These are phyloP conservation scores for Neoascia interrupta DNA, from an alignment of 2,888 invertebrate genomes.

Conservation along the genomic window DNA sequence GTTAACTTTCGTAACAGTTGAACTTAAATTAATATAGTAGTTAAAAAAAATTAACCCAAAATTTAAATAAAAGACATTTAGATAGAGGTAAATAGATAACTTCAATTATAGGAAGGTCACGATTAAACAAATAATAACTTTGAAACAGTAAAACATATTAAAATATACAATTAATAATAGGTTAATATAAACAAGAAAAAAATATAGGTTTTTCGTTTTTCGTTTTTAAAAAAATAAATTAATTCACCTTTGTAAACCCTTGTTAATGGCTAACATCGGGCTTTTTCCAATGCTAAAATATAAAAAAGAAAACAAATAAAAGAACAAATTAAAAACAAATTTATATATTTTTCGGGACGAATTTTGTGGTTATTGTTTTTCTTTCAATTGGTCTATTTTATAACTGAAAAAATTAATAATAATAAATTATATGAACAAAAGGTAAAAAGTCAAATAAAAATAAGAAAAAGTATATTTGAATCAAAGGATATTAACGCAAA, in stretches of 20 bases:
- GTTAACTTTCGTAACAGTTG: conserved; percentile 35
- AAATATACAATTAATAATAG: conserved; percentile 45
- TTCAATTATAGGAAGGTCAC: conserved; percentile 21
- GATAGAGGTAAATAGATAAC: conserved; percentile 35
- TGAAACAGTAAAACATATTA: neutral
- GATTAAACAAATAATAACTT: conserved; percentile 6
- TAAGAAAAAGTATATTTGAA: neutral
- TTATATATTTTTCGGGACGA: conserved; percentile 60
- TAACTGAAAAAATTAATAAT: neutral
- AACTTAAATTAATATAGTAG: conserved; percentile 25
- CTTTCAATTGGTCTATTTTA: neutral
- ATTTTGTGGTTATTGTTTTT: conserved; percentile 32
- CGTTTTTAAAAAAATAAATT: conserved; percentile 77
- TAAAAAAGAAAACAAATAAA: conserved; percentile 80
- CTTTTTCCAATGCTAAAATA: conserved; percentile 89
- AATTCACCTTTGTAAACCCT: conserved; percentile 90
- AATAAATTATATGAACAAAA: conserved; percentile 18
- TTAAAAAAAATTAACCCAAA: conserved; percentile 6
- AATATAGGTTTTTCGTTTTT: conserved; percentile 50
- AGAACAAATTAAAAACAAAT: conserved; percentile 61
- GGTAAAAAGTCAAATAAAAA: conserved; percentile 1
- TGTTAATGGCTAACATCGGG: conserved; percentile 89
- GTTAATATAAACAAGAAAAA: conserved; percentile 65
- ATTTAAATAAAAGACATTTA: conserved; percentile 28
- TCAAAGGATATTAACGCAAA: conserved; percentile 5